Base-by-base conservation (phyloP, 2,113 vertebrate species). In the Siniperca chuatsi region DNA sequence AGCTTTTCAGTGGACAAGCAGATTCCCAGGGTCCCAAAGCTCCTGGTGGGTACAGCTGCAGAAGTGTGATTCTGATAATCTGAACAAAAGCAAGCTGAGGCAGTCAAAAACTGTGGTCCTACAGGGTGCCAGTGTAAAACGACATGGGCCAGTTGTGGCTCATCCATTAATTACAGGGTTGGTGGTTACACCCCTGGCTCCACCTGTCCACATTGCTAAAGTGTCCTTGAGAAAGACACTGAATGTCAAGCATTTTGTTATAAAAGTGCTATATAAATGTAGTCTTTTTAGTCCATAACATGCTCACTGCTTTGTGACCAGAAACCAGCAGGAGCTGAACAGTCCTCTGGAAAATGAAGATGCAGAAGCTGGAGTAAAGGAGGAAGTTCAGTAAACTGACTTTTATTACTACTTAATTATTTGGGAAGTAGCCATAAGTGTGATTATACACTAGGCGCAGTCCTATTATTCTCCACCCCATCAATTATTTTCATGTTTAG, bases 11-110 rank as follows among this genome's bases (percentile, higher is more conserved):
- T 40, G 64, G 0, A 15, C 21, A 44, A 15, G 23, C 21, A n/a
- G 23, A 25, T 12, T 50, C 29, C 29, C 29, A 29, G 29, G 29
- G 29, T 29, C 2, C 29, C 29, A 29, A 29, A 29, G 29, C 29
- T 29, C 29, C 29, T 29, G 29, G 29, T 29, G 29, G 29, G 29
- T 29, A 29, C 57, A 42, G 33, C 70, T 58, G 23, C 35, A 58
- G 35, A 74, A 25, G 44, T 44, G 54, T 74, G 54, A 60, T 44
- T n/a, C 69, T 55, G 37, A 57, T 58, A n/a, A 58, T 74, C 8
- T 18, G 23, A 58, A 42, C 54, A 55, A 72, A 20, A 42, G 54
- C 23, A 9, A 73, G 7, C 35, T 11, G 15, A 72, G 33, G 50
- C 2, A 15, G 40, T 72, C 50, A 23, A 8, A 40, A 42, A 18